Base-by-base conservation (phyloP, 35 echinoderm and acorn worm genomes). In the Strongylocentrotus purpuratus region DNA sequence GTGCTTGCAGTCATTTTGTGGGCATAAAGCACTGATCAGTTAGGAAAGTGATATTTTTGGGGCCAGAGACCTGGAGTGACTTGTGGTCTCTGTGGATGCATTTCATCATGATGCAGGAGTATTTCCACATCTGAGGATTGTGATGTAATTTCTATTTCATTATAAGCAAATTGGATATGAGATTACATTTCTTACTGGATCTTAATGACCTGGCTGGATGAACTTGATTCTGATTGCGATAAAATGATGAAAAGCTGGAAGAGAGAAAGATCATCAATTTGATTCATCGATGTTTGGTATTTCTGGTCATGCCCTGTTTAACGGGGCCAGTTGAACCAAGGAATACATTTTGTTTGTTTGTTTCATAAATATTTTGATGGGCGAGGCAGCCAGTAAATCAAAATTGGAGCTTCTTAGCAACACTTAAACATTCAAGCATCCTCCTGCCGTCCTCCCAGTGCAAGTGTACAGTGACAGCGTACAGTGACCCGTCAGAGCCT, bases 361-460 rank as follows among this genome's bases (percentile, higher is more conserved):
- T 78, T 78, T 78, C 65, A 78, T 78, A n/a, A 78, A 78, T 78
- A 78, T 78, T 78, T 78, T 78, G 65, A 78, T 78, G 65, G 65
- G 0, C n/a, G 22, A 78, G 65, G 65, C 20, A 78, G 65, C 4
- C 65, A 78, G 20, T 78, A 78, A 78, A 78, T 78, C 65, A 78
- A 78, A 78, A 78, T 78, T n/a, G 7, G 65, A 78, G 25, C 65
- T 78, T 78, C 65, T 78, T 78, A 78, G 65, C 65, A 78, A 78
- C 65, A n/a, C 65, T 78, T 78, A n/a, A 78, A 78, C 65, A 28
- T 78, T 78, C 65, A 78, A 78, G n/a, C 65, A 78, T 78, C 65
- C 65, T n/a, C 65, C 20, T 15, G 10, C 50, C 0, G 2, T 78
- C 22, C 65, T n/a, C n/a, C n/a, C n/a, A n/a, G n/a, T n/a, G n/a